These are phyloP conservation scores for Aspidoscelis tigris DNA, from an alignment of 2,113 vertebrate genomes.

Conservation along the genomic window DNA sequence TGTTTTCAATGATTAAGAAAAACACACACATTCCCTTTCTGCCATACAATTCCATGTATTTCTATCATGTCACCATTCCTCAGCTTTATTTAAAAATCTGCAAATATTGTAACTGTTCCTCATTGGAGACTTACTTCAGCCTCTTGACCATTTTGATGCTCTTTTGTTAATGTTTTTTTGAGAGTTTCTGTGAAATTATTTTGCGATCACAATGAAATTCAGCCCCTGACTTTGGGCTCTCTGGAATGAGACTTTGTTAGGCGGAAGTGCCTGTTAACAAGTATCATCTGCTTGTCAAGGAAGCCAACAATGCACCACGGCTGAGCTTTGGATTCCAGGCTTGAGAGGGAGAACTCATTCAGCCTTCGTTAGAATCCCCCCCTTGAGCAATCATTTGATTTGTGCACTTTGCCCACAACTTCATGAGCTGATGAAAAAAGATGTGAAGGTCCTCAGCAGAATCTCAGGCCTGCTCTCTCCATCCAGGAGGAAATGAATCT, in stretches of 20 bases:
- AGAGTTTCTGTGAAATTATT: background rate
- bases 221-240: background rate
- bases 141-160: too few relatives aligned
- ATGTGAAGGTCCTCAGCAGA: background rate
- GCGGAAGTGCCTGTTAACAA: constrained; percentile 5
- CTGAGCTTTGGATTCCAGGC: background rate
- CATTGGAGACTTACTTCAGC: too few relatives aligned
- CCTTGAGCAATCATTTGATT: constrained; percentile 1
- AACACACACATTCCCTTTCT: too few relatives aligned
- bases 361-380: background rate
- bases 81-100: too few relatives aligned
- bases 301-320: background rate
- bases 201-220: background rate
- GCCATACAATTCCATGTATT: too few relatives aligned
- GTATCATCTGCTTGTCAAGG: constrained; percentile 1
- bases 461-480: constrained; percentile 3
- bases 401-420: constrained; percentile 4
- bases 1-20: too few relatives aligned
- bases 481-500: constrained; percentile 31
- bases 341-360: background rate
- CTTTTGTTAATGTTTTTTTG: background rate
- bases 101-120: too few relatives aligned
- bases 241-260: background rate
- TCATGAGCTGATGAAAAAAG: constrained; percentile 9
- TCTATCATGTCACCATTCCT: too few relatives aligned